phyloP scores from a whole-genome alignment of 2,888 invertebrate genomes.

The Folsomia manolachei region DNA sequence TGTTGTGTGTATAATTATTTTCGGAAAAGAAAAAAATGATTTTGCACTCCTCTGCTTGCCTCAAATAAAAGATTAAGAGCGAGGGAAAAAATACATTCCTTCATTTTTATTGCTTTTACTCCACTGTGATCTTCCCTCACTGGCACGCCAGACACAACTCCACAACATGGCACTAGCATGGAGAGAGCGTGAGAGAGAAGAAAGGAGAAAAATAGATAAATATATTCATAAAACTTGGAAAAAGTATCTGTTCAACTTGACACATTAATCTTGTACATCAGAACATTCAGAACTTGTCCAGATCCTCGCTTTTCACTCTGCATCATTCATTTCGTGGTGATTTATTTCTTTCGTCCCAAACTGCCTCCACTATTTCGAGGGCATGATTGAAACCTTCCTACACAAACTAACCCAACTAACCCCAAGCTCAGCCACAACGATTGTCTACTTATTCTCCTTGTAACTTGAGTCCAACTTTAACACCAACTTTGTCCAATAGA shows the following conservation, averaged over 20 bases:
- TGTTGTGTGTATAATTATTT: constrained; percentile 49
- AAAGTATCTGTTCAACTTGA: constrained; percentile 49
- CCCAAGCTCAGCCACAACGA: too few relatives aligned
- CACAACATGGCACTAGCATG: neutral
- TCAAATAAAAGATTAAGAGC: constrained; percentile 49
- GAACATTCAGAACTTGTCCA: constrained; percentile 27
- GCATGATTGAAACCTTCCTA: neutral
- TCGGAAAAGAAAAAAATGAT: constrained; percentile 48
- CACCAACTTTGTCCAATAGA: too few relatives aligned
- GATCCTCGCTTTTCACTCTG: constrained; percentile 42
- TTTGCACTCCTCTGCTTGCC: constrained; percentile 46
- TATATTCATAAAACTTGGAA: constrained; percentile 48
- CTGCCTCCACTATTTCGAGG: constrained; percentile 19
- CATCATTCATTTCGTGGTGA: constrained; percentile 49
- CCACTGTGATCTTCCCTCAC: neutral
- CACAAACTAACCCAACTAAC: neutral
- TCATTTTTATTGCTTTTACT: constrained; percentile 39
- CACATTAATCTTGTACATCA: constrained; percentile 50
- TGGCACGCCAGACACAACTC: neutral
- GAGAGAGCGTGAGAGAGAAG: too few relatives aligned
- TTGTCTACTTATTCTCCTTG: too few relatives aligned
- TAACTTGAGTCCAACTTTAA: too few relatives aligned
- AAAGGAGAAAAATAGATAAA: constrained; percentile 20
- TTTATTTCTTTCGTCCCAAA: constrained; percentile 41
- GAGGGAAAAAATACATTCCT: constrained; percentile 38